Evolutionary conservation across 2,888 invertebrate species (phyloP).

Genomic region (Stenurella melanura): DNA sequence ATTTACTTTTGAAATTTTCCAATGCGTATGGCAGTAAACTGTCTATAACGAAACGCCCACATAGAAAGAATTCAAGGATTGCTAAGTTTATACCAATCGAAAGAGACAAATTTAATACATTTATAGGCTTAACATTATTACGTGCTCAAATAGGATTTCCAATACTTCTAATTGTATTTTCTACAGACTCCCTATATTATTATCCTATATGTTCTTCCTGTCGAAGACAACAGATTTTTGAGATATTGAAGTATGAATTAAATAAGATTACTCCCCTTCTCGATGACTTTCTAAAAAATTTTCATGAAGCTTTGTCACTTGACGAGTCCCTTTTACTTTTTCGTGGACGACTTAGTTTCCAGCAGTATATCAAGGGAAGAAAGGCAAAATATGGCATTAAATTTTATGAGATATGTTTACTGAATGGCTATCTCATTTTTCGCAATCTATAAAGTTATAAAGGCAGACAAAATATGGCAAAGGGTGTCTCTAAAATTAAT

Average conservation of each 20-base stretch:
- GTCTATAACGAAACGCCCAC: neutral
- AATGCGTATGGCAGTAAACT: neutral
- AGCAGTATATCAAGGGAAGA: neutral
- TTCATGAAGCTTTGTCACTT: neutral
- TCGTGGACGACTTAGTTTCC: neutral
- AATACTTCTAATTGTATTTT: neutral
- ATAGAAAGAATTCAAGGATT: neutral
- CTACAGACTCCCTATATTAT: neutral
- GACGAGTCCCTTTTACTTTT: neutral
- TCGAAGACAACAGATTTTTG: neutral
- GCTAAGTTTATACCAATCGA: neutral
- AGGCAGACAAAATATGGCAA: neutral
- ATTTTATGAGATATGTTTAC: neutral
- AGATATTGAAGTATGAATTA: slow-evolving; percentile 1
- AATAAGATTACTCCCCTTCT: neutral
- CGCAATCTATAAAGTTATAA: neutral
- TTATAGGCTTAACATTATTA: too few relatives aligned
- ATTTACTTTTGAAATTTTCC: neutral
- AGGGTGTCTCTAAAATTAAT: neutral
- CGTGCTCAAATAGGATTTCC: neutral
- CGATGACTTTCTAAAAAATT: neutral
- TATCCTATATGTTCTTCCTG: neutral
- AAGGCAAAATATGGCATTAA: neutral
- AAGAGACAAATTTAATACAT: neutral
- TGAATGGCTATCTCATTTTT: neutral